Base-by-base conservation (phyloP, 1,140 invertebrate species). In the Drosophila ambigua region DNA sequence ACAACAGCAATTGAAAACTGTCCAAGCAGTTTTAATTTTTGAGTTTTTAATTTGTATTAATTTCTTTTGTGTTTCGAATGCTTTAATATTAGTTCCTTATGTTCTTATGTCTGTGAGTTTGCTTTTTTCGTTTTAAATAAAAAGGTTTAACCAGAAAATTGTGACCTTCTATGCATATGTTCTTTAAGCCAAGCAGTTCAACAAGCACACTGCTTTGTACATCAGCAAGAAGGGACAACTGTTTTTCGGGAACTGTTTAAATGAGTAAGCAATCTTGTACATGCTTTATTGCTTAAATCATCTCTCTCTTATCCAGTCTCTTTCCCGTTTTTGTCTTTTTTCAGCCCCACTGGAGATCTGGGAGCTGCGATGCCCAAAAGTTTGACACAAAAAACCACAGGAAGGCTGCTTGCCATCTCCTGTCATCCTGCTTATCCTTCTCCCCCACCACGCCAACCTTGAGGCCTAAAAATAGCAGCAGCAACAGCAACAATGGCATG, bases 311-410 rank as follows among this genome's bases (percentile, higher is more conserved):
- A 69, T 68, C 58, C 67, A 51, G 20, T 69, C 51, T 58, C n/a
- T 13, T 39, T 28, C 15, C 45, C 16, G 45, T 58, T 51, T 68
- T 69, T 44, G 20, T 39, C 35, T 39, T 2, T 5, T 39, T 13
- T 39, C 4, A 39, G 35, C 4, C 35, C 11, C 35, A 39, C 23
- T 16, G 24, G 43, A 11, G 11, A 50, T 31, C 11, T 51, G 72
- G 48, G 52, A 68, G 51, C 44, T 31, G 50, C 23, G 46, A 44
- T 67, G 73, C 55, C 63, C 64, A 75, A 75, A 76, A 75, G 62
- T 75, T 66, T 75, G 62, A 41, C 54, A 67, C 43, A 60, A 50
- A 58, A 74, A 41, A 53, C 31, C 26, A 26, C 39, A 23, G 31
- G 16, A 28, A 35, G 8, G 15, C 46, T 13, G 2, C 58, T 9